These are phyloP conservation scores for Andrena minutula DNA, from an alignment of 2,888 invertebrate genomes.

Conservation along the genomic window DNA sequence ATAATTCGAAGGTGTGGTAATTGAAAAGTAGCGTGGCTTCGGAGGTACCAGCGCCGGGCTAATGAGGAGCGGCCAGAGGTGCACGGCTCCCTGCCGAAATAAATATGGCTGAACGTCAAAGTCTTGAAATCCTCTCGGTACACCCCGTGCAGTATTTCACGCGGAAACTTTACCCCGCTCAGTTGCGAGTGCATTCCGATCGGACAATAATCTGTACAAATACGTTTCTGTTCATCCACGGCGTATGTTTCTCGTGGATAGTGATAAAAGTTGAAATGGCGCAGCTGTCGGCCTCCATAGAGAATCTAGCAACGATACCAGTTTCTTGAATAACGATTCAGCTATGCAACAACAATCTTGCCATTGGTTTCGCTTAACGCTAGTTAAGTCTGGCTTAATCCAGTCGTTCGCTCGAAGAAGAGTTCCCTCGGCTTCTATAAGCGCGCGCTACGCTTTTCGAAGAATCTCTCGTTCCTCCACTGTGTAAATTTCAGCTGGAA, in stretches of 20 bases:
- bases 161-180: background rate
- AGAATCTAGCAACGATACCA: background rate
- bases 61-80: conserved; percentile 1
- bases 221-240: background rate
- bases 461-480: background rate
- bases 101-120: too few species aligned
- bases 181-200: background rate
- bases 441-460: background rate
- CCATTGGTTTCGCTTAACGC: background rate
- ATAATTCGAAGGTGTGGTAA: conserved; percentile 27
- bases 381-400: conserved; percentile 14
- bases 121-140: background rate
- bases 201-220: background rate
- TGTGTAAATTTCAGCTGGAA: background rate
- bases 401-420: background rate
- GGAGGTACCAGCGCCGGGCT: background rate
- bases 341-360: background rate
- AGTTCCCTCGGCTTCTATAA: background rate
- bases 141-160: background rate
- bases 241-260: background rate
- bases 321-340: background rate
- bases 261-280: background rate
- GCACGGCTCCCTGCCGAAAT: too few species aligned
- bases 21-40: background rate
- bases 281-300: background rate